phyloP scores from a whole-genome alignment of 2,113 vertebrate species.

The Myiozetetes cayanensis region DNA sequence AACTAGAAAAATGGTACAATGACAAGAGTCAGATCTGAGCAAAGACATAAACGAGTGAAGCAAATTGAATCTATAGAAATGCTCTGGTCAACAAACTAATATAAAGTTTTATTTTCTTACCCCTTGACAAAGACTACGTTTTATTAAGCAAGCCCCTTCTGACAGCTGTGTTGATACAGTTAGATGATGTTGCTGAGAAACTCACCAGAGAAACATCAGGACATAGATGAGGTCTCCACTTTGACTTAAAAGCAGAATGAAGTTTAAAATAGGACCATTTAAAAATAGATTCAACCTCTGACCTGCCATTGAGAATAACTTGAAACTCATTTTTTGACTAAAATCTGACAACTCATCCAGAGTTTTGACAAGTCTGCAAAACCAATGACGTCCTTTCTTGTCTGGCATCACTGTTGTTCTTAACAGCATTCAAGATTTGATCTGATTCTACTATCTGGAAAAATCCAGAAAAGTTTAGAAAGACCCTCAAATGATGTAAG shows the following conservation, averaged over 20 bases:
- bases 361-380: background rate
- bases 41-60: constrained; percentile 29
- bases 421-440: background rate
- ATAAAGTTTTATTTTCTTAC: constrained; percentile 54
- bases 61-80: constrained; percentile 28
- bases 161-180: constrained; percentile 44
- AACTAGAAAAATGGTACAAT: constrained; percentile 1
- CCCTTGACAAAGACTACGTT: constrained; percentile 45
- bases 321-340: background rate
- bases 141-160: constrained; percentile 19
- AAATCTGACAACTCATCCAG: background rate
- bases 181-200: constrained; percentile 49
- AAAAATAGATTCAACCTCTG: background rate
- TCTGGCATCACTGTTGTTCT: background rate
- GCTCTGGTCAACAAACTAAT: constrained; percentile 36
- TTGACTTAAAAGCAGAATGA: constrained; percentile 12
- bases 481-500: background rate
- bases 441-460: background rate
- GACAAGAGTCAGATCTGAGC: constrained; percentile 9
- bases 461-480: background rate
- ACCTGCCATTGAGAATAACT: background rate
- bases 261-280: background rate
- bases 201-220: constrained; percentile 34
- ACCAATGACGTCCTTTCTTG: background rate
- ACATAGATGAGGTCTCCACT: constrained; percentile 13